Evolutionary conservation across 2,888 invertebrate species (phyloP), one percentile per base, ranked within the genome.

Genomic region (Euproctis similis): DNA sequence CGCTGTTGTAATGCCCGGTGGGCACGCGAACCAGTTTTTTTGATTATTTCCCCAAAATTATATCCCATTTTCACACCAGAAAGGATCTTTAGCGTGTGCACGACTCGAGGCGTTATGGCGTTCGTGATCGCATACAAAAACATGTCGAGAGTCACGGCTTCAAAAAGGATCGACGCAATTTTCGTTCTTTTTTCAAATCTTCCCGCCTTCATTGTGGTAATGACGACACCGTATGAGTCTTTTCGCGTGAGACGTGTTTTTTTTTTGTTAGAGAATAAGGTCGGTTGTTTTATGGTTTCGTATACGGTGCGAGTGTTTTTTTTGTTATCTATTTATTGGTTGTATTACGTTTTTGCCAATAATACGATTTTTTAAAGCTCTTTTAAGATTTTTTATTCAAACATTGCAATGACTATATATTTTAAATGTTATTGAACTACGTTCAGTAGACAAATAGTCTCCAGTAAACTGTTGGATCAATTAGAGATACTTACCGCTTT

Each of bases 41-140:
- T 81, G 76, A 80, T 82, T 81, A 78, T 82, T 80, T 69, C 74
- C 71, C 78, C 75, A 75, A 81, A 82, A 81, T 82, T 78, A 78
- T 81, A 80, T 76, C 75, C 80, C 68, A 80, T 81, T 84, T 81
- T 84, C 81, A 81, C 84, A 80, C 84, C 70, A 56, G n/a, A 59
- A 63, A 58, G 43, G 49, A 45, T 46, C 46, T 56, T 72, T 71
- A 69, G 68, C 62, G 67, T 72, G 64, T 66, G 63, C 58, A 52
- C 54, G 53, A 58, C 61, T 63, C 59, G 48, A 60, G 64, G 61
- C 46, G 42, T 59, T 57, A 59, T 61, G 59, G 60, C 60, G 60
- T 69, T 74, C 76, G 76, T 76, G 75, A 73, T 69, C 63, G 63
- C 55, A 70, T 75, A 77, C 71, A 69, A 69, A 52, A n/a, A n/a